Percentiles rank a stretch among this genome's conserved stretches.
phyloP scores from a whole-genome alignment of 2,797 vertebrate species.

The Falco naumanni region DNA sequence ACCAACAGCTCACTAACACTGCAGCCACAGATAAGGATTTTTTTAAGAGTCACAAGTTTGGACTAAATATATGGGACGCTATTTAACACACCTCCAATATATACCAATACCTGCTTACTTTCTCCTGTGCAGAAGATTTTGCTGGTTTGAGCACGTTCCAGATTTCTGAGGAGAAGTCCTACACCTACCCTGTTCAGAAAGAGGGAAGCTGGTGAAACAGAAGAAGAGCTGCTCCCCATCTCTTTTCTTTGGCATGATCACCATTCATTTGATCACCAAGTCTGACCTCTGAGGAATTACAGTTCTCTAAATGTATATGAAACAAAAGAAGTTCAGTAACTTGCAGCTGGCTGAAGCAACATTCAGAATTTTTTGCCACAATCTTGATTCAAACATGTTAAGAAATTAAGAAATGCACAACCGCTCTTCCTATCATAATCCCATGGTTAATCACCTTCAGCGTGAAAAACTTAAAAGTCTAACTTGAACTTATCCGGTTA shows the following conservation, averaged over 20 bases:
- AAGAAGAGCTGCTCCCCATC: not conserved
- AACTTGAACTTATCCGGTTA: not conserved
- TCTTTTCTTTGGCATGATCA: not conserved
- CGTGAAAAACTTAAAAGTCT: not conserved
- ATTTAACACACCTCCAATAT: not conserved
- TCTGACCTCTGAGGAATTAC: not conserved
- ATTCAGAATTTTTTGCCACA: not conserved
- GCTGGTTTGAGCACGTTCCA: not conserved
- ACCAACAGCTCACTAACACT: not conserved
- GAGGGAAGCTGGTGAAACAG: not conserved
- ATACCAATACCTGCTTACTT: not conserved
- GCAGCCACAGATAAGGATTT: not conserved
- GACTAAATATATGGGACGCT: not conserved
- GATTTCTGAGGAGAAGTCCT: not conserved
- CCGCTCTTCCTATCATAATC: not conserved
- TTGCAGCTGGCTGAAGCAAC: not conserved
- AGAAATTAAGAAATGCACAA: not conserved
- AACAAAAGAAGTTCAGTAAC: not conserved
- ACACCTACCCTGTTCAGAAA: not conserved
- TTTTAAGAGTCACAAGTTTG: not conserved
- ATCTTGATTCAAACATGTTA: not conserved
- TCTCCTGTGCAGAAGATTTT: not conserved
- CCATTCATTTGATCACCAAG: rapidly evolving
- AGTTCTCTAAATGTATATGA: not conserved
- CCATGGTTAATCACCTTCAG: not conserved